Evolutionary conservation across 2,888 invertebrate species (phyloP).

Genomic region (Eutolmus rufibarbis): DNA sequence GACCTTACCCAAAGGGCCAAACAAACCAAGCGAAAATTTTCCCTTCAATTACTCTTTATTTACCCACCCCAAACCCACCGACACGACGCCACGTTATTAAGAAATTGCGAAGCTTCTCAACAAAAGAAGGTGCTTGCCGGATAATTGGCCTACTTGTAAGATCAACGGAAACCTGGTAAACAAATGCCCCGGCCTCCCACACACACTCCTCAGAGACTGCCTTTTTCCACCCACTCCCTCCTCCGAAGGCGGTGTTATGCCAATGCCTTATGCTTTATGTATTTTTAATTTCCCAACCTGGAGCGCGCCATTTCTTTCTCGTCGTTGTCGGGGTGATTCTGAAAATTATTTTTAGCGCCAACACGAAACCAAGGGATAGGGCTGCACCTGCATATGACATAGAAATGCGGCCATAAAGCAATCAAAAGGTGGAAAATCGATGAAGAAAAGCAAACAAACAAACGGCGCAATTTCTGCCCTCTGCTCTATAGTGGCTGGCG

Average conservation of each 20-base stretch:
- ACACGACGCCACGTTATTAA: neutral
- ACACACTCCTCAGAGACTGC: neutral
- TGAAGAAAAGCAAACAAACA: neutral
- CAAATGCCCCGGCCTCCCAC: neutral
- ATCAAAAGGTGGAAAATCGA: neutral
- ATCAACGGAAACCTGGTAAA: neutral
- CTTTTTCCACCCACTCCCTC: neutral
- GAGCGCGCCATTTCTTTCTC: neutral
- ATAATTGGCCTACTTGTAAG: neutral
- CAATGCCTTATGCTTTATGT: neutral
- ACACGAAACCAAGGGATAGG: neutral
- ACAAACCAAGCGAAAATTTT: neutral
- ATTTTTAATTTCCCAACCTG: neutral
- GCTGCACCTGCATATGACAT: neutral
- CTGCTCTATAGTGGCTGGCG: neutral
- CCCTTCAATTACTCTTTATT: neutral
- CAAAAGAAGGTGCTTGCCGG: neutral
- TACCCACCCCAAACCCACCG: neutral
- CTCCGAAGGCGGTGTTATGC: neutral
- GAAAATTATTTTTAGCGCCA: neutral
- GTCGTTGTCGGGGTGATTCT: neutral
- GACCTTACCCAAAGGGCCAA: neutral
- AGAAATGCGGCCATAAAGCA: neutral
- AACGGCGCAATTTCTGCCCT: neutral
- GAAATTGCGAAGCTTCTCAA: neutral